Evolutionary conservation across 37 sponge, comb jelly and placozoan genomes (phyloP), one percentile per base, ranked within the genome.

Genomic region (Ianthella basta): DNA sequence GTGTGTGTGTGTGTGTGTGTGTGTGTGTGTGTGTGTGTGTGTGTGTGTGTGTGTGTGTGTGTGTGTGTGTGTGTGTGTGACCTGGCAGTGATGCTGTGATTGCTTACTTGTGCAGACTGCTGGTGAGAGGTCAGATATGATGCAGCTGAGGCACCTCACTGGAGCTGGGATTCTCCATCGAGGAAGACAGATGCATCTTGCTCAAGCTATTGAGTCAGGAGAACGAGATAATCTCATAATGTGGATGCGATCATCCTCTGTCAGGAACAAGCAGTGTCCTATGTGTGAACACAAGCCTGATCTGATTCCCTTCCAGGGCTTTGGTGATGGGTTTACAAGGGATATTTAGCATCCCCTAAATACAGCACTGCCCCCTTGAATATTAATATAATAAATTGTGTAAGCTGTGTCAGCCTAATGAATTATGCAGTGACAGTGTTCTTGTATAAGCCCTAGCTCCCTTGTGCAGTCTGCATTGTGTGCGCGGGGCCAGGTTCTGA

Each of bases 231-330:
- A 91, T 74, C 81, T 95, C 29, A 91, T 95, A 20, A 72, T 92
- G 29, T 95, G 95, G 95, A 89, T 95, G 90, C 69, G 95, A 29
- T 84, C 92, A 0, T 95, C 95, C 25, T 86, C 90, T 13, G 77
- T 95, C 27, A 72, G 95, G 37, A 92, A 92, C 80, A 57, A 36
- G 0, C 70, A 83, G 82, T 95, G 95, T 84, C 95, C 95, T 36
- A 91, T 95, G 90, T 95, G 95, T 72, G 57, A 85, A 38, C 15
- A 67, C 20, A 56, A 60, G 14, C 95, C 95, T 37, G 24, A 65
- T 15, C 87, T 94, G 29, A 85, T 90, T 14, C 85, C 89, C 30
- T 77, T 60, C 81, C 55, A 55, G 37, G 90, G 86, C 20, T 87
- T 64, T 37, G 95, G 95, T 0, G 95, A 91, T 80, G 95, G 95